Percentiles rank a stretch among this genome's conserved stretches.
Conservation (phyloP, 2,113 vertebrate genomes). For the Symphodus melops region DNA sequence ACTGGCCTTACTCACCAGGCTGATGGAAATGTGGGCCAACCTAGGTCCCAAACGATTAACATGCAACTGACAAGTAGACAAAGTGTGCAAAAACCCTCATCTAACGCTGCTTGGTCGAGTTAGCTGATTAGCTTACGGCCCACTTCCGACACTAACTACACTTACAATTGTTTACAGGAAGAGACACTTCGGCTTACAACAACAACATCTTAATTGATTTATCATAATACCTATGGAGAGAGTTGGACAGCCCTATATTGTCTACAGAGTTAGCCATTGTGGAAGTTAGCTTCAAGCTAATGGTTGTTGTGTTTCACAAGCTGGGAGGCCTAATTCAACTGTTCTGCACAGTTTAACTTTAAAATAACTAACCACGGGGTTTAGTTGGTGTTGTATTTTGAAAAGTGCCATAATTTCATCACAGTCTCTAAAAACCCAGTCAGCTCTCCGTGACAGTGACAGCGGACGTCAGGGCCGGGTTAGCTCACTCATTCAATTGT, state of each 20-base stretch:
- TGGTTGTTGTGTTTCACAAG: conserved; percentile 42
- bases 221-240: rapidly evolving
- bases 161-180: rapidly evolving
- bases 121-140: conserved; percentile 50
- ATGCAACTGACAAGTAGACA: background rate
- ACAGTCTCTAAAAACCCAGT: background rate
- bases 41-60: background rate
- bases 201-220: background rate
- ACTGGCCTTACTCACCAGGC: rapidly evolving
- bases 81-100: background rate
- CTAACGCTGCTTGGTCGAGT: background rate
- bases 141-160: background rate
- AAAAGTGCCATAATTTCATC: background rate
- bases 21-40: background rate
- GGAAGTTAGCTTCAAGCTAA: background rate
- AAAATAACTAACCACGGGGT: rapidly evolving
- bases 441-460: conserved; percentile 44
- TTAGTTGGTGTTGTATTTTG: rapidly evolving
- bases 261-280: conserved; percentile 45
- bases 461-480: conserved; percentile 63
- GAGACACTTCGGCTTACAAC: background rate
- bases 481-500: conserved; percentile 74
- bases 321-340: conserved; percentile 17
- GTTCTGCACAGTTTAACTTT: background rate
- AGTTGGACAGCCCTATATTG: background rate